Conservation (phyloP, 2,888 invertebrate genomes). For the Eubasilissa splendida region DNA sequence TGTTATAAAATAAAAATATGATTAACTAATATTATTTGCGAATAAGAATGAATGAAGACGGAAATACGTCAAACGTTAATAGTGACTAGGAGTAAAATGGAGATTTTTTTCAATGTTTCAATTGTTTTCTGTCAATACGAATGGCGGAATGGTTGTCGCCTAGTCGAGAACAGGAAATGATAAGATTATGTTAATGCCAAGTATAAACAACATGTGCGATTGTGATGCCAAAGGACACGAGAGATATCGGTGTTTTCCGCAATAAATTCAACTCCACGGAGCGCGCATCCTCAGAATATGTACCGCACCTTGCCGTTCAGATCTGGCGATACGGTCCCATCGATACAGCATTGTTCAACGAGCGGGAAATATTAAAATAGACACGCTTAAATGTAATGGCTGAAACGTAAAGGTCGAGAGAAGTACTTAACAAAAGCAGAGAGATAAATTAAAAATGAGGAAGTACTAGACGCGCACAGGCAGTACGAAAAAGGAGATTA, state of each 20-base stretch:
- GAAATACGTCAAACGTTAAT: not conserved
- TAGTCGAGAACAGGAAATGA: constrained; percentile 32
- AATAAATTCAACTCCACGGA: constrained; percentile 41
- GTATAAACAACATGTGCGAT: constrained; percentile 9
- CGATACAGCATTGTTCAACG: not conserved
- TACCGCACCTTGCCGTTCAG: constrained; percentile 4
- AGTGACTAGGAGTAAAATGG: not conserved
- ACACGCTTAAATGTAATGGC: not conserved
- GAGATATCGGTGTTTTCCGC: constrained; percentile 49
- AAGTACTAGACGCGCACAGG: not conserved
- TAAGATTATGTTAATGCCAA: constrained; percentile 34
- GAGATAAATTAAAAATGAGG: constrained; percentile 22
- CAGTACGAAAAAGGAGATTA: constrained; percentile 36
- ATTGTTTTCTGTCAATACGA: not conserved
- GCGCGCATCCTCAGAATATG: constrained; percentile 11
- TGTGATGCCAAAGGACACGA: constrained; percentile 46
- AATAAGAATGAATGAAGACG: not conserved
- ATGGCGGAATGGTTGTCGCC: not conserved
- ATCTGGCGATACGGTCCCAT: not conserved
- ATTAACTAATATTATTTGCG: no score
- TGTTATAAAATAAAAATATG: no score
- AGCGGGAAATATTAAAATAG: not conserved
- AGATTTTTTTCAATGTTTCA: no score
- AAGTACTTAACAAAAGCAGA: constrained; percentile 1
- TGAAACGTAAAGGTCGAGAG: constrained; percentile 2